Evolutionary conservation across 2,888 invertebrate species (phyloP).

Genomic region (Chrysodeixis includens): DNA sequence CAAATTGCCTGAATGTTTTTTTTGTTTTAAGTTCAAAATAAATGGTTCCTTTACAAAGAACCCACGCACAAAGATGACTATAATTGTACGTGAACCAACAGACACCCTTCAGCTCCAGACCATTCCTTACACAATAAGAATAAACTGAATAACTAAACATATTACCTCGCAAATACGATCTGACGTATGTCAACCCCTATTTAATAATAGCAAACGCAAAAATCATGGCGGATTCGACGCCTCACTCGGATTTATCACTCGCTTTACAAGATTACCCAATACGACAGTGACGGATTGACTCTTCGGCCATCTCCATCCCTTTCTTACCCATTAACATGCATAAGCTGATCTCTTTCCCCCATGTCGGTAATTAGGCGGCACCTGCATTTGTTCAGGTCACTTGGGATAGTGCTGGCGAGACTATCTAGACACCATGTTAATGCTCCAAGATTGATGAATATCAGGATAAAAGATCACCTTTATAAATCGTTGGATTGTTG

Average conservation of each 20-base stretch:
- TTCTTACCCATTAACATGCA: conserved; percentile 54
- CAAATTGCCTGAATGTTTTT: too few relatives aligned
- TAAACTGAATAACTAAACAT: conserved; percentile 27
- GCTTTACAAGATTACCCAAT: conserved; percentile 85
- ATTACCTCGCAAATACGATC: conserved; percentile 55
- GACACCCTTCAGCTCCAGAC: background rate
- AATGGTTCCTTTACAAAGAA: background rate
- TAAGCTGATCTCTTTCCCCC: conserved; percentile 66
- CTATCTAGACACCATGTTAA: conserved; percentile 84
- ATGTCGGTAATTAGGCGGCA: conserved; percentile 80
- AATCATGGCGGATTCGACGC: conserved; percentile 77
- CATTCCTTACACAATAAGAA: conserved; percentile 15
- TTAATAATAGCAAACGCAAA: conserved; percentile 79
- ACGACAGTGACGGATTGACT: conserved; percentile 88
- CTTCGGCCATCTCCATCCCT: conserved; percentile 64
- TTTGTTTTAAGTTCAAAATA: too few relatives aligned
- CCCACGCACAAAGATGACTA: background rate
- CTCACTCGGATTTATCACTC: conserved; percentile 81
- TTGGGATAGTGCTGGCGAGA: conserved; percentile 76
- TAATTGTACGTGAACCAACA: background rate
- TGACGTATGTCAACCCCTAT: conserved; percentile 71
- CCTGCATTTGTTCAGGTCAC: conserved; percentile 86
- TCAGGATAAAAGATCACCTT: conserved; percentile 58
- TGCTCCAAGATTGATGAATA: conserved; percentile 82
- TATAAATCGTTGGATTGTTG: conserved; percentile 54